Percentiles rank a stretch among this genome's conserved stretches.
Conservation (phyloP, 1,140 invertebrate genomes). For the Trialeurodes vaporariorum region DNA sequence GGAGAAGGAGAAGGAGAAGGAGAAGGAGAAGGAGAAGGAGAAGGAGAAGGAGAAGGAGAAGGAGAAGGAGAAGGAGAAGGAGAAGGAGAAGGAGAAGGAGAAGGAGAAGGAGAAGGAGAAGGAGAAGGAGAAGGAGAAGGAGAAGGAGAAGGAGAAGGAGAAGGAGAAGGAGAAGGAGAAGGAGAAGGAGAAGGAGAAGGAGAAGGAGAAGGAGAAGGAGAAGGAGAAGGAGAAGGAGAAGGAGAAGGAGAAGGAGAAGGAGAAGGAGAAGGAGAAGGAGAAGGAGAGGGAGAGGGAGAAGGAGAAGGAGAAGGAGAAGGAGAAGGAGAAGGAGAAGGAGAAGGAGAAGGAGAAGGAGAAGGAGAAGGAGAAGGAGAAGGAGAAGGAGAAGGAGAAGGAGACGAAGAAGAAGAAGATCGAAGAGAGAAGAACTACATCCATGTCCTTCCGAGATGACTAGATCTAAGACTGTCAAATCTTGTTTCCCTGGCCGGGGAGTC, state of each 20-base stretch:
- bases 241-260: slow-evolving; percentile 3
- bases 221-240: slow-evolving; percentile 2
- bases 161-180: not conserved
- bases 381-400: not conserved
- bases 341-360: not conserved
- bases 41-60: slow-evolving; percentile 6
- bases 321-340: slow-evolving; percentile 10
- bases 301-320: slow-evolving; percentile 4
- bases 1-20: not conserved
- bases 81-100: not conserved
- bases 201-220: not conserved
- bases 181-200: slow-evolving; percentile 4
- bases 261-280: slow-evolving; percentile 6
- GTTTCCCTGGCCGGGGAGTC: too few species aligned
- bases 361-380: not conserved
- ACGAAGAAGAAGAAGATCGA: not conserved
- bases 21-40: not conserved
- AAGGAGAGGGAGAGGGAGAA: not conserved
- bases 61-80: slow-evolving; percentile 2
- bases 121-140: slow-evolving; percentile 2
- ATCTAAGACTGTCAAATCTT: too few species aligned
- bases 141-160: slow-evolving; percentile 3
- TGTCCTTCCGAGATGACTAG: too few species aligned
- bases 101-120: slow-evolving; percentile 8
- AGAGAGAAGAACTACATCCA: too few species aligned